phyloP scores from a whole-genome alignment of 1,140 invertebrate species.

The Drosophila leontia region DNA sequence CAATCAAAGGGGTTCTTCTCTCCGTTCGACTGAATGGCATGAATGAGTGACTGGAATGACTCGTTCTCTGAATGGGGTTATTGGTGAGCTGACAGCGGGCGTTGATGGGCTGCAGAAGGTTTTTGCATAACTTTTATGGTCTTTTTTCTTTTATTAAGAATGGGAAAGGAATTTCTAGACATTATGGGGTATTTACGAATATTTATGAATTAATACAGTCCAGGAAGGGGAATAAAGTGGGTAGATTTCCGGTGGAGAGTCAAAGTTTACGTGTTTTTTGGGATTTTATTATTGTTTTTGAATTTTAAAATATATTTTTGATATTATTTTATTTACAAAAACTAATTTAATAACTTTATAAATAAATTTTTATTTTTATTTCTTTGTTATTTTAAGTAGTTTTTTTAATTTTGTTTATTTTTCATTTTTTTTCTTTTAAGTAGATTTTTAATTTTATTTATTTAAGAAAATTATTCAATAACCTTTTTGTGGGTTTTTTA shows the following conservation, averaged over 20 bases:
- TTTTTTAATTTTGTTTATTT: too few species aligned
- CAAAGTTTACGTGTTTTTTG: background rate
- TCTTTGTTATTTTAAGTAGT: too few species aligned
- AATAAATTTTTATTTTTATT: too few species aligned
- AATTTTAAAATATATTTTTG: background rate
- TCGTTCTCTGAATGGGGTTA: conserved; percentile 39
- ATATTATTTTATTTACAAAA: background rate
- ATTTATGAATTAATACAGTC: background rate
- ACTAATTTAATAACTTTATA: too few species aligned
- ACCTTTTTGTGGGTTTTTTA: too few species aligned
- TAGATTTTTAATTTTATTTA: too few species aligned
- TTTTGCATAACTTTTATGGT: conserved; percentile 13
- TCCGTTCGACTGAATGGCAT: conserved; percentile 7
- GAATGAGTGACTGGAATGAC: conserved; percentile 25
- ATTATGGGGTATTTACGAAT: background rate
- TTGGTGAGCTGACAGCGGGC: conserved; percentile 47
- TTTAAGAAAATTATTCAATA: too few species aligned
- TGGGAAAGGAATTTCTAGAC: background rate
- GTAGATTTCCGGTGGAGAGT: background rate
- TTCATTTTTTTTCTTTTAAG: too few species aligned
- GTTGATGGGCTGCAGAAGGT: conserved; percentile 26
- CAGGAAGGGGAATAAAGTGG: background rate
- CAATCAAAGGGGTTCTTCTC: conserved; percentile 26
- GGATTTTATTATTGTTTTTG: background rate
- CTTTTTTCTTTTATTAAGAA: background rate